phyloP scores from a whole-genome alignment of 2,888 invertebrate species.

The Latrodectus hesperus region DNA sequence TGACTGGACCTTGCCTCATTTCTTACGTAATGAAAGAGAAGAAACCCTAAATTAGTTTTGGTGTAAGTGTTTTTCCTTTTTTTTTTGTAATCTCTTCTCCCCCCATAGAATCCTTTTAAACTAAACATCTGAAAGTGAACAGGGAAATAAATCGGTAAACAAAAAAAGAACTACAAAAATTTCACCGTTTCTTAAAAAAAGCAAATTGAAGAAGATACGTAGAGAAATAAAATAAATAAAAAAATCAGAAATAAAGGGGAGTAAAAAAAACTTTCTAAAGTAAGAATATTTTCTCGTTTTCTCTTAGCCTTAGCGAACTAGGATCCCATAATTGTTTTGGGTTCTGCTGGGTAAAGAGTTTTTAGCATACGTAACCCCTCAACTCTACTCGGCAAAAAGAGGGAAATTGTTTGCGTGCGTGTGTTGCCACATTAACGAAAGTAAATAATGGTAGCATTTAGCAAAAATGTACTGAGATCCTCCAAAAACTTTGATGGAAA shows the following conservation, averaged over 20 bases:
- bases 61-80: slow-evolving; percentile 11
- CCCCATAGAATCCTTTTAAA: neutral
- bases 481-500: slow-evolving; percentile 47
- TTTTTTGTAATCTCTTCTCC: neutral
- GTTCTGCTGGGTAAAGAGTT: slow-evolving; percentile 21
- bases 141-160: slow-evolving; percentile 44
- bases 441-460: slow-evolving; percentile 60
- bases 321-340: slow-evolving; percentile 49
- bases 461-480: slow-evolving; percentile 32
- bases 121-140: slow-evolving; percentile 51
- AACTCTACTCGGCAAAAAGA: slow-evolving; percentile 14
- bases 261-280: slow-evolving; percentile 27
- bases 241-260: neutral
- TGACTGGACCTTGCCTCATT: no score
- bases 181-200: slow-evolving; percentile 17
- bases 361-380: slow-evolving; percentile 52
- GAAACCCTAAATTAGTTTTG: slow-evolving; percentile 21
- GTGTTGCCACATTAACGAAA: slow-evolving; percentile 60
- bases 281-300: slow-evolving; percentile 17
- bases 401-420: slow-evolving; percentile 59
- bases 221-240: slow-evolving; percentile 34
- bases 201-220: slow-evolving; percentile 50
- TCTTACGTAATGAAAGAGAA: neutral
- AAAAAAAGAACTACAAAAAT: slow-evolving; percentile 19
- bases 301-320: slow-evolving; percentile 5